Base-by-base conservation (phyloP, 2,888 invertebrate species). In the Hipparchia semele region DNA sequence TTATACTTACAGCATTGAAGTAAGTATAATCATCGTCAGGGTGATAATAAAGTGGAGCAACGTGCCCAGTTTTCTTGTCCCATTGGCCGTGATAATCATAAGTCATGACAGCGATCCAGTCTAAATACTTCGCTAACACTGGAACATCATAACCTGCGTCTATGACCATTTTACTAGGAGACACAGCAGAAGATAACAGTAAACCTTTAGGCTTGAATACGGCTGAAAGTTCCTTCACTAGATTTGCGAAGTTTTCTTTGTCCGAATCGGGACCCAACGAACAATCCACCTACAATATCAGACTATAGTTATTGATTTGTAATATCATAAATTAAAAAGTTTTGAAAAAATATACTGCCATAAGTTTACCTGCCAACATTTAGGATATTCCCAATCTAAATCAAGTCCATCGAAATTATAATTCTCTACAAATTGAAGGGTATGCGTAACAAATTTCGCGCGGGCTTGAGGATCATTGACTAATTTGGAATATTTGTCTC, bases 371-470 rank as follows among this genome's bases (percentile, higher is more conserved):
- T 97, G 97, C 97, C 97, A 97, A 81, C 97, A 97, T 84, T 96
- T 97, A 0, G 99, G 99, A 88, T 99, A 99, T 84, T 99, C 98
- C 98, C 98, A 99, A 84, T 98, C 98, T 67, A 99, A 92, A 87
- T 98, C 98, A n/a, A 98, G 92, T n/a, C 99, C 99, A 83, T 99
- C 98, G 84, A 99, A 99, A 68, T 96, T 95, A 81, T 97, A 96
- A 83, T 96, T 96, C 77, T 96, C 96, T 64, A 98, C 90, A 84
- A 98, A 98, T 76, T 96, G 94, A 0, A 98, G 82, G 0, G 96
- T 96, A 80, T 98, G 96, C 6, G 94, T 94, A 8, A 98, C 95
- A 82, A 98, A 98, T 77, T 95, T 95, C 0, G 94, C 94, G 68
- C 98, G 95, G 0, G 97, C 96, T 1, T 95, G 86, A 0, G 97